A percentile compares a stretch with the other conserved stretches of the same genome.
Conservation (phyloP, 2,797 vertebrate species). For the Enteromius thamalakanensis region DNA sequence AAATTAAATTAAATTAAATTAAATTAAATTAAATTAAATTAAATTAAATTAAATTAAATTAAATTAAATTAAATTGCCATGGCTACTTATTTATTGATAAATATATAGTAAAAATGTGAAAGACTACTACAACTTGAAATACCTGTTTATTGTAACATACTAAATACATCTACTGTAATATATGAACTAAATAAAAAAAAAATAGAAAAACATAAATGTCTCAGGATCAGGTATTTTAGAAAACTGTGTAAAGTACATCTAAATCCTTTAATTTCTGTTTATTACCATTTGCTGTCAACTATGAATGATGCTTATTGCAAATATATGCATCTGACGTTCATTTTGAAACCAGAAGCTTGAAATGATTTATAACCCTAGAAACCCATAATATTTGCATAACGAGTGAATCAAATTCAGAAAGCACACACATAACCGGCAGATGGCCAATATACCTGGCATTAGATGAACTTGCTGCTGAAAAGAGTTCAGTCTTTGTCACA, state of each 20-base stretch:
- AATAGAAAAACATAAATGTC: too few species aligned
- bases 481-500: not conserved
- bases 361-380: conserved; percentile 14
- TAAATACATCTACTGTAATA: too few species aligned
- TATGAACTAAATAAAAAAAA: not conserved
- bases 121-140: not conserved
- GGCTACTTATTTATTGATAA: not conserved
- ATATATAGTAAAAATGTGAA: not conserved
- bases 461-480: not conserved
- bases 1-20: not conserved
- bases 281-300: not conserved
- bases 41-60: not conserved
- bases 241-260: not conserved
- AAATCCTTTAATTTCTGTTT: not conserved
- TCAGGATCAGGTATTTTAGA: conserved; percentile 1
- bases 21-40: not conserved
- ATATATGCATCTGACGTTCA: not conserved
- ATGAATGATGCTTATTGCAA: not conserved
- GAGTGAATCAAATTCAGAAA: not conserved
- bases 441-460: not conserved
- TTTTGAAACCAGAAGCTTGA: not conserved
- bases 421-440: not conserved
- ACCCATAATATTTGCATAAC: conserved; percentile 6
- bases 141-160: not conserved
- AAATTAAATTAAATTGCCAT: not conserved